Conservation (phyloP, 1,140 invertebrate genomes). For the Cydia amplana region DNA sequence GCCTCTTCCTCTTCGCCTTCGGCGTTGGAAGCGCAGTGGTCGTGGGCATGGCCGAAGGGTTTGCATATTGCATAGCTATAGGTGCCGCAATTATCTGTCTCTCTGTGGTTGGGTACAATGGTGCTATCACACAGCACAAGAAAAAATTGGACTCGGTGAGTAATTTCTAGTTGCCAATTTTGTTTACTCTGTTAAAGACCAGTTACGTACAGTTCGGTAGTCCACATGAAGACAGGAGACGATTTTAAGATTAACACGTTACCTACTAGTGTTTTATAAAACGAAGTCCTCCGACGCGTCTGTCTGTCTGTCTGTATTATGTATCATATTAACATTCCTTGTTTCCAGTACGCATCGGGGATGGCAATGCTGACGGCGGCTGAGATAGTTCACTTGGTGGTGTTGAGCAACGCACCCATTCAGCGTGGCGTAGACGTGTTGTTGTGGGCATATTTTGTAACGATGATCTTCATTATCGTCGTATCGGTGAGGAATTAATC, state of each 20-base stretch:
- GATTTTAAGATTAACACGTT: too few species aligned
- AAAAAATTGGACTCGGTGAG: background rate
- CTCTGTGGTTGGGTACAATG: background rate
- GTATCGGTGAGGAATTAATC: background rate
- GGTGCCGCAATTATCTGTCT: background rate
- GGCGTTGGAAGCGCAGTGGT: background rate
- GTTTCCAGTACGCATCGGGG: background rate
- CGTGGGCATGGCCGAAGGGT: background rate
- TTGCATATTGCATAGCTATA: background rate
- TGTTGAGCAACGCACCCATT: background rate
- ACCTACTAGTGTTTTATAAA: too few species aligned
- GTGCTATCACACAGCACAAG: background rate
- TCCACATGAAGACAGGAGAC: too few species aligned
- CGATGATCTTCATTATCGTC: background rate
- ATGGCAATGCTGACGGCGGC: background rate
- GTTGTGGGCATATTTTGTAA: background rate
- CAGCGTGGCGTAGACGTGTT: background rate
- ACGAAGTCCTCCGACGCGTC: too few species aligned
- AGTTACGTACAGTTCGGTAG: too few species aligned
- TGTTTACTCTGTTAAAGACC: too few species aligned
- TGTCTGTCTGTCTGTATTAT: too few species aligned
- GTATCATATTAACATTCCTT: background rate
- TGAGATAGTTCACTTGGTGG: background rate
- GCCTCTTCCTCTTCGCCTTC: background rate
- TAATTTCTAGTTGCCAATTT: background rate